These are phyloP conservation scores for Xerus inauris DNA, from an alignment of 2,113 vertebrate genomes.

Conservation along the genomic window DNA sequence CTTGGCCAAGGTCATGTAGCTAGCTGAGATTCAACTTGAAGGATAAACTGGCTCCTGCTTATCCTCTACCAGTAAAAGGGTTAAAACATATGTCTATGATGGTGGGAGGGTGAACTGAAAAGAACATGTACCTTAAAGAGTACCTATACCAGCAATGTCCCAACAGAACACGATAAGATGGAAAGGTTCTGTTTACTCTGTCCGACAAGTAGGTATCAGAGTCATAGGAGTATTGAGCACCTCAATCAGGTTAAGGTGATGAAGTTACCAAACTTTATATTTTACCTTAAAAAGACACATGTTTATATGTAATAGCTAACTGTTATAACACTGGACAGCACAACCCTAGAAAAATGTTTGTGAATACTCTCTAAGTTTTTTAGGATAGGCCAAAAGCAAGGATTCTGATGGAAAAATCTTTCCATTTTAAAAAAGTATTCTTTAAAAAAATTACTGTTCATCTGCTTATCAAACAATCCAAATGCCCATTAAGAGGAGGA, in stretches of 20 bases:
- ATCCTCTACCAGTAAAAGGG: neutral
- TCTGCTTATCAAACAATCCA: neutral
- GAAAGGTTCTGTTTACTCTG: neutral
- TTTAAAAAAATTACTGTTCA: neutral
- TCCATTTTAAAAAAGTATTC: neutral
- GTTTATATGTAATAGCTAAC: neutral
- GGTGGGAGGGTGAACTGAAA: neutral
- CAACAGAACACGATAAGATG: neutral
- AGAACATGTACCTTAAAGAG: neutral
- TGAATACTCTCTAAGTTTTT: neutral
- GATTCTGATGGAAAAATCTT: slow-evolving; percentile 1
- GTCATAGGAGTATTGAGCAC: neutral
- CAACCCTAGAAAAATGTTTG: neutral
- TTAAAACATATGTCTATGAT: neutral
- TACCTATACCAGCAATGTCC: too few species aligned
- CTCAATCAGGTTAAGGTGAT: neutral
- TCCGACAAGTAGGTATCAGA: neutral
- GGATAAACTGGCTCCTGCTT: neutral
- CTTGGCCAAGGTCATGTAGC: neutral
- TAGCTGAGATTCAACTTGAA: neutral
- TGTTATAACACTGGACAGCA: neutral
- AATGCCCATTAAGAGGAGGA: neutral
- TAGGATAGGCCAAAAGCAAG: neutral
- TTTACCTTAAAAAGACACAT: neutral
- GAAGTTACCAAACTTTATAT: neutral